Conservation (phyloP, 2,888 invertebrate genomes). For the Dinocampus coccinellae region DNA sequence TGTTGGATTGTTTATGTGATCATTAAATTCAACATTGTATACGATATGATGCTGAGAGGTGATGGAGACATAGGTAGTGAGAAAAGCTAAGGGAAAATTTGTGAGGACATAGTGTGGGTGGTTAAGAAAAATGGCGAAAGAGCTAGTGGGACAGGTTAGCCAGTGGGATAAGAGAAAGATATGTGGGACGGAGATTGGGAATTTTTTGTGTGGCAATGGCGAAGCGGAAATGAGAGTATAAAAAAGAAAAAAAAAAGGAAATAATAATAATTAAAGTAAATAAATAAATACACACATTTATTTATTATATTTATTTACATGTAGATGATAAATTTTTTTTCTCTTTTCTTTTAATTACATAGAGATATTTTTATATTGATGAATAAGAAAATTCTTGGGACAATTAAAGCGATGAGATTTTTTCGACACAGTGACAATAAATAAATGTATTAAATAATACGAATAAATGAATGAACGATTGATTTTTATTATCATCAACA, state of each 20-base stretch:
- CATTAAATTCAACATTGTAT: background rate
- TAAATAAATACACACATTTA: background rate
- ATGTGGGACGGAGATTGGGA: slow-evolving; percentile 14
- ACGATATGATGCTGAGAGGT: background rate
- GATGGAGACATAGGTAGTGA: background rate
- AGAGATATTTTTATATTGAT: background rate
- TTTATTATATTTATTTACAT: background rate
- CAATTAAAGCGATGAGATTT: slow-evolving; percentile 22
- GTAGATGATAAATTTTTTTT: background rate
- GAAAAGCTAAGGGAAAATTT: too few relatives aligned
- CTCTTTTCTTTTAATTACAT: too few relatives aligned
- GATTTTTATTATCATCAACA: background rate
- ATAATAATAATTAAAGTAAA: background rate
- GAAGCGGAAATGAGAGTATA: background rate
- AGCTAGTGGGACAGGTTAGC: background rate
- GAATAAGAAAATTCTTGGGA: background rate
- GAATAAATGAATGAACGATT: background rate
- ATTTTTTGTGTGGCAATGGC: slow-evolving; percentile 3
- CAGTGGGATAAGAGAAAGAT: slow-evolving; percentile 16
- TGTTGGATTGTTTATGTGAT: background rate
- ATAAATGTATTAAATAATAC: background rate
- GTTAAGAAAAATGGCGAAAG: background rate
- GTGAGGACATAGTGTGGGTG: background rate
- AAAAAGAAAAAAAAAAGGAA: background rate
- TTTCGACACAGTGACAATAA: background rate